Conservation (phyloP, 2,113 vertebrate genomes). For the Platichthys flesus region DNA sequence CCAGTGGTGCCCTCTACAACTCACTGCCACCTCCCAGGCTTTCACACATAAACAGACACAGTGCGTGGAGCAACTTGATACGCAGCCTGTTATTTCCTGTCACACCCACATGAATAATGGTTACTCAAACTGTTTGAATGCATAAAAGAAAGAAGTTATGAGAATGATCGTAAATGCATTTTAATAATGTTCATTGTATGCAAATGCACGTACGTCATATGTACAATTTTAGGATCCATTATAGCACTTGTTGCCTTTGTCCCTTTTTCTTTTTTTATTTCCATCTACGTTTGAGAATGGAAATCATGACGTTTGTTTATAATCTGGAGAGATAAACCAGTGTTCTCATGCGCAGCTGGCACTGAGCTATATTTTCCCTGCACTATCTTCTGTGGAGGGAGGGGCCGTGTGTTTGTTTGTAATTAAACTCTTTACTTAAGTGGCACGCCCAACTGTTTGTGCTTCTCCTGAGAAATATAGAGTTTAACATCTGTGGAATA, state of each 20-base stretch:
- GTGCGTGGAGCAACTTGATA: constrained; percentile 26
- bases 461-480: constrained; percentile 24
- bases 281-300: background rate
- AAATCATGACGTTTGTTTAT: constrained; percentile 40
- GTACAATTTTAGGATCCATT: too few species aligned
- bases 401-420: constrained; percentile 63
- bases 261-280: background rate
- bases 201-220: background rate
- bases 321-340: constrained; percentile 13
- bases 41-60: constrained; percentile 41
- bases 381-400: constrained; percentile 54
- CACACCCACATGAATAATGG: background rate
- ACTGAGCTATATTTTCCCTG: constrained; percentile 64
- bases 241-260: too few species aligned
- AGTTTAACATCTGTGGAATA: constrained; percentile 17
- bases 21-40: constrained; percentile 2
- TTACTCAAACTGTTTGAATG: background rate
- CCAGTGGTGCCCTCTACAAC: background rate
- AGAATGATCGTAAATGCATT: background rate
- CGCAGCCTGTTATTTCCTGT: constrained; percentile 13
- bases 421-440: constrained; percentile 62
- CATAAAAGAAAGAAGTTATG: background rate
- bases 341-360: constrained; percentile 56
- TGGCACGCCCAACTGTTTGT: constrained; percentile 62
- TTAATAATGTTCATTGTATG: background rate